phyloP scores from a whole-genome alignment of 2,113 vertebrate genomes.

The Syngnathoides biaculeatus region DNA sequence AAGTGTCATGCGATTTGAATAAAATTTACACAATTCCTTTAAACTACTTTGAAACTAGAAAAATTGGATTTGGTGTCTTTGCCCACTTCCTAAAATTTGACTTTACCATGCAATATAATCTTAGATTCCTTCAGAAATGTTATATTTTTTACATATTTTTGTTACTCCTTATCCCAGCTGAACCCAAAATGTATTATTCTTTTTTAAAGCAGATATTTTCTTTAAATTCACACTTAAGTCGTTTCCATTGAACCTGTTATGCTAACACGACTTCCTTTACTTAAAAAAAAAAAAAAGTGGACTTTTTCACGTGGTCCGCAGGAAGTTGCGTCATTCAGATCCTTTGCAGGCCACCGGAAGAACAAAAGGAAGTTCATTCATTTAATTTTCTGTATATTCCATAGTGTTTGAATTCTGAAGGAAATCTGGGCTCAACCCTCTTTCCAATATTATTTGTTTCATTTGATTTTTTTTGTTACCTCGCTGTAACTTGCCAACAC shows the following conservation, averaged over 20 bases:
- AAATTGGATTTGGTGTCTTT: background rate
- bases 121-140: background rate
- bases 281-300: too few species aligned
- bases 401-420: background rate
- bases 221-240: too few species aligned
- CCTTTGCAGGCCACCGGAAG: background rate
- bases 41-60: background rate
- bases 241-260: too few species aligned
- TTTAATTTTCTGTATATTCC: background rate
- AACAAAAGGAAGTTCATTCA: background rate
- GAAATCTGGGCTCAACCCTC: background rate
- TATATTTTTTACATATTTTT: background rate
- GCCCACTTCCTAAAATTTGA: background rate
- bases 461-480: background rate
- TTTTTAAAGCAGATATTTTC: background rate
- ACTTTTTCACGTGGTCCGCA: background rate
- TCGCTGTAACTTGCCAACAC: background rate
- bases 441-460: background rate
- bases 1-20: background rate
- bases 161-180: background rate
- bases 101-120: background rate
- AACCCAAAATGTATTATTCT: background rate
- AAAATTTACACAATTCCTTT: background rate
- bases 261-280: too few species aligned
- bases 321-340: background rate